A percentile compares a stretch with the other conserved stretches of the same genome.
Evolutionary conservation across 2,797 vertebrate species (phyloP).

Genomic region (Tympanoctomys barrerae): DNA sequence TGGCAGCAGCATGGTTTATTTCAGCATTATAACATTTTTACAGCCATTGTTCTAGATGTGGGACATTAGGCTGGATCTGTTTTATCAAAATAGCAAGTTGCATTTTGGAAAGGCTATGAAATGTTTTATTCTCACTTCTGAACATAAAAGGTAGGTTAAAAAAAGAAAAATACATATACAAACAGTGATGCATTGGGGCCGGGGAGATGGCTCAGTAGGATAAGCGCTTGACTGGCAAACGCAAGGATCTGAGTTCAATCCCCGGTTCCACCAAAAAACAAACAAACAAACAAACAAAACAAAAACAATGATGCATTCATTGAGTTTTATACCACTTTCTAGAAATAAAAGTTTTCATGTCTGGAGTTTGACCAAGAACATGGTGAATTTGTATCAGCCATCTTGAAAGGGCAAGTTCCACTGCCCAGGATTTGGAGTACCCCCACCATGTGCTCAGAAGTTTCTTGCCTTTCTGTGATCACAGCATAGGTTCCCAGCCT

Average conservation of each 20-base stretch:
- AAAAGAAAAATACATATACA: background rate
- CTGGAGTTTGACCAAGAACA: constrained; percentile 45
- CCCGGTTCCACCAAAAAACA: background rate
- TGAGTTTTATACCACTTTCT: constrained; percentile 56
- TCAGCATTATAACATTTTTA: constrained; percentile 39
- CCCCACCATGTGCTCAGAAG: background rate
- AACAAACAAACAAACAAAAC: background rate
- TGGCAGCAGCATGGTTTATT: constrained; percentile 13
- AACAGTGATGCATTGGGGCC: background rate
- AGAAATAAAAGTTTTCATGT: constrained; percentile 50
- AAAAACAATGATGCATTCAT: background rate
- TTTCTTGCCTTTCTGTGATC: background rate
- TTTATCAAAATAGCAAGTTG: constrained; percentile 62
- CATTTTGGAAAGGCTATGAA: constrained; percentile 55
- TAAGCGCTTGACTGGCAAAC: too few species aligned
- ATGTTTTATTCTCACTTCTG: constrained; percentile 21
- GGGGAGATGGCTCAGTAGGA: too few species aligned
- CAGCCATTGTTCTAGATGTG: constrained; percentile 43
- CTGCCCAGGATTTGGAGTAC: background rate
- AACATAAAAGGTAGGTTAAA: background rate
- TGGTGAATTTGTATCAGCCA: constrained; percentile 43
- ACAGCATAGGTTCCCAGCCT: background rate
- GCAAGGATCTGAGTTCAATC: too few species aligned
- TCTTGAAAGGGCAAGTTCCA: background rate
- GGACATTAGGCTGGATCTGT: background rate